Evolutionary conservation across 2,797 vertebrate species (phyloP).

Genomic region (Girardinus metallicus): DNA sequence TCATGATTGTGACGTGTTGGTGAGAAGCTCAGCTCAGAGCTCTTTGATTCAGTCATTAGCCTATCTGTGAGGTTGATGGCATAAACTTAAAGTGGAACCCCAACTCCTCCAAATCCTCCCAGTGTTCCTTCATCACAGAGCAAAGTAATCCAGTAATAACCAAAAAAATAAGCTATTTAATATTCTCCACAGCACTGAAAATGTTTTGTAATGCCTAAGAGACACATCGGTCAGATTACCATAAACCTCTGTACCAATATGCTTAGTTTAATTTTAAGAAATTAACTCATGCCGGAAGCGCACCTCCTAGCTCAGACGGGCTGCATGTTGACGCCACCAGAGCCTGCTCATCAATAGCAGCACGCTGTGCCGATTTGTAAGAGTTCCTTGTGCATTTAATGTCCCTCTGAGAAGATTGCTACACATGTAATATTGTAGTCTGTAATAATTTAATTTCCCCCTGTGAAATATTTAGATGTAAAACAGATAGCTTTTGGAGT

Average conservation of each 20-base stretch:
- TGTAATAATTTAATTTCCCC: constrained; percentile 67
- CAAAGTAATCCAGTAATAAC: constrained; percentile 68
- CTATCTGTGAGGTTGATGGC: constrained; percentile 49
- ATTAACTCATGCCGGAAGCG: constrained; percentile 81
- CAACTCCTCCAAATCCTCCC: constrained; percentile 41
- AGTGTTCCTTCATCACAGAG: constrained; percentile 50
- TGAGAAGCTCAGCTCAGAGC: constrained; percentile 52
- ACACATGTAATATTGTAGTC: constrained; percentile 69
- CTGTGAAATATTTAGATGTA: constrained; percentile 65
- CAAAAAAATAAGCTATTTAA: constrained; percentile 66
- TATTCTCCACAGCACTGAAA: constrained; percentile 65
- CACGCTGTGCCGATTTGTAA: constrained; percentile 48
- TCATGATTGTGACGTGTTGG: constrained; percentile 58
- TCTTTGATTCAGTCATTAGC: constrained; percentile 63
- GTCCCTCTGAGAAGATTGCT: constrained; percentile 66
- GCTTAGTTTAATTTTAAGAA: constrained; percentile 83
- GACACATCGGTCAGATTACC: constrained; percentile 78
- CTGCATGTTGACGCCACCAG: constrained; percentile 63
- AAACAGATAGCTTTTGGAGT: constrained; percentile 52
- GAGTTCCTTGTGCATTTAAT: constrained; percentile 74
- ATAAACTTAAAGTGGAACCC: constrained; percentile 48
- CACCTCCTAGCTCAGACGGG: constrained; percentile 76
- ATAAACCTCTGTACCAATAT: constrained; percentile 81
- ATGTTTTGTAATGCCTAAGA: constrained; percentile 63
- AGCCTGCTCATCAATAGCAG: constrained; percentile 51